phyloP scores from a whole-genome alignment of 2,888 invertebrate species.

The Himalopsyche anomala region DNA sequence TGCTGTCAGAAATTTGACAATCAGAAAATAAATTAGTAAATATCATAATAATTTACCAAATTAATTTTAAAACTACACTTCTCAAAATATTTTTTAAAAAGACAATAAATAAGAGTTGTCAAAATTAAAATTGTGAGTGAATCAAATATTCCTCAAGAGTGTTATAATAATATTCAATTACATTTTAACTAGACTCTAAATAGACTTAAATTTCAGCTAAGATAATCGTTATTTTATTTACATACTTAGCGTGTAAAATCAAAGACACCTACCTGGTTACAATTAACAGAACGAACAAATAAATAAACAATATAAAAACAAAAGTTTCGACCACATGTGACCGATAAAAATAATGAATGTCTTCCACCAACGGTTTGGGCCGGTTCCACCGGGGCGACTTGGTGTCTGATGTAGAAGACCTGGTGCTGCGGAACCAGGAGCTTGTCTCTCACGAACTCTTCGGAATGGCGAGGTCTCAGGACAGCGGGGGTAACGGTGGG shows the following conservation, averaged over 20 bases:
- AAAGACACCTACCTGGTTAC: neutral
- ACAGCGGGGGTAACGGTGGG: conserved; percentile 47
- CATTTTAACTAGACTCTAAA: neutral
- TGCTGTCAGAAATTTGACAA: conserved; percentile 12
- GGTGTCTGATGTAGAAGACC: conserved; percentile 26
- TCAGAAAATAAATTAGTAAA: neutral
- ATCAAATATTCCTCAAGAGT: conserved; percentile 36
- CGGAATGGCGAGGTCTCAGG: conserved; percentile 56
- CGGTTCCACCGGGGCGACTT: conserved; percentile 35
- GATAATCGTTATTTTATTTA: neutral
- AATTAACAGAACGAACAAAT: no score
- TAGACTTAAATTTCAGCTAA: neutral
- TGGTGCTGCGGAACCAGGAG: conserved; percentile 64
- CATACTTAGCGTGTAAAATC: neutral
- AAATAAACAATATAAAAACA: neutral
- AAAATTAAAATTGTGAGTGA: neutral
- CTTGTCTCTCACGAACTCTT: conserved; percentile 49
- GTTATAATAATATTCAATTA: neutral
- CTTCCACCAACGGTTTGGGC: conserved; percentile 48
- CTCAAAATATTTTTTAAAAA: neutral
- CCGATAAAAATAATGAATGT: conserved; percentile 49
- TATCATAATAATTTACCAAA: neutral
- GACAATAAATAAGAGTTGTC: neutral
- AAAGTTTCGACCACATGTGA: conserved; percentile 35
- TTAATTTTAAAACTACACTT: neutral